Conservation (phyloP, 2,797 vertebrate genomes). For the Vipera ursinii region DNA sequence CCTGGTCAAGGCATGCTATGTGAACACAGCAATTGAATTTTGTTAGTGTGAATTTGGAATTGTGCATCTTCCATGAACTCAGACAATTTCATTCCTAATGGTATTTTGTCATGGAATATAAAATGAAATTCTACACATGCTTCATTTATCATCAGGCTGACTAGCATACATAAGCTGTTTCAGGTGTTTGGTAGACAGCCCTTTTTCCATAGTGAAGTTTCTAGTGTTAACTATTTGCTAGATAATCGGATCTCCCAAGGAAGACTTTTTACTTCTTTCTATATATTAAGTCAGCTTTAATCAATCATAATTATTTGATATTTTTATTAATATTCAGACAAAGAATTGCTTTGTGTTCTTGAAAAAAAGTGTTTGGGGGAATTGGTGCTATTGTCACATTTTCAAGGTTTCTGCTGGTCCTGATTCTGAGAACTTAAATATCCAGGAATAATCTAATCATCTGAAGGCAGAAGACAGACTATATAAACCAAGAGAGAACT, state of each 20-base stretch:
- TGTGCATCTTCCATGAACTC: neutral
- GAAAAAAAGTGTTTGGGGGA: neutral
- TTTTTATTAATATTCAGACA: neutral
- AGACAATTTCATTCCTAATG: neutral
- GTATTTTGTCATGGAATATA: neutral
- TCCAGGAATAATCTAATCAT: neutral
- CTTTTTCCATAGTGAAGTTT: neutral
- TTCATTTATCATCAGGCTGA: neutral
- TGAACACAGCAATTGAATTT: neutral
- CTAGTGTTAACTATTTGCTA: neutral
- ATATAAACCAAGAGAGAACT: neutral
- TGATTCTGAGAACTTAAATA: neutral
- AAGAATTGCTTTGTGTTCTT: neutral
- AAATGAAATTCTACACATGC: neutral
- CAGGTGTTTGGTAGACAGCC: neutral
- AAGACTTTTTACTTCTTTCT: neutral
- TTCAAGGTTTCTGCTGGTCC: neutral
- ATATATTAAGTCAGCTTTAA: neutral
- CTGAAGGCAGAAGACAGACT: neutral
- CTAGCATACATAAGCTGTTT: neutral
- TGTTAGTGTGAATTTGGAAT: neutral
- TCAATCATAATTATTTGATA: neutral
- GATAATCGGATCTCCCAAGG: neutral
- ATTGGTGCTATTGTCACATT: neutral
- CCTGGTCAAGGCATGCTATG: neutral